Conservation (phyloP, 2,797 vertebrate genomes). For the Coregonus suidteri region DNA sequence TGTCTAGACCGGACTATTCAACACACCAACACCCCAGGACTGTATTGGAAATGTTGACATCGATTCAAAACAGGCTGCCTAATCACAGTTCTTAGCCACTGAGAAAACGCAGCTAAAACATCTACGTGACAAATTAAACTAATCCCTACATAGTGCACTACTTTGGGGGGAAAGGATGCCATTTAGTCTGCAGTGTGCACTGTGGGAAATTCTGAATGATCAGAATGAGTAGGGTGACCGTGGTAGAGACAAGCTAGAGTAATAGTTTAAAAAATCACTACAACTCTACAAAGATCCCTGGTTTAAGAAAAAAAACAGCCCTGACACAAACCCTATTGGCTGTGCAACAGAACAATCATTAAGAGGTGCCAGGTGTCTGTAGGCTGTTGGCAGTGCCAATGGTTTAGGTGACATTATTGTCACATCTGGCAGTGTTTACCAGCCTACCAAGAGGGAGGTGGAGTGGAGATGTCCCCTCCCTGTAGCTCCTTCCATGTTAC, state of each 20-base stretch:
- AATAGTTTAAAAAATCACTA: constrained; percentile 42
- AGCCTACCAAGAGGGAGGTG: constrained; percentile 48
- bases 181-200: neutral
- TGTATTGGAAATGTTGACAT: neutral
- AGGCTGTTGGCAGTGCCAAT: constrained; percentile 68
- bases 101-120: neutral
- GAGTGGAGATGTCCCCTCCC: constrained; percentile 48
- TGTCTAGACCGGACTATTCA: neutral
- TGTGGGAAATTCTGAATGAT: neutral
- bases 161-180: neutral
- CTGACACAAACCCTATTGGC: constrained; percentile 53
- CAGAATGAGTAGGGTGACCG: constrained; percentile 21
- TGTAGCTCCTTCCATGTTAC: constrained; percentile 30
- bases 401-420: constrained; percentile 58
- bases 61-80: neutral
- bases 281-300: constrained; percentile 45
- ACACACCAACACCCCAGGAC: neutral
- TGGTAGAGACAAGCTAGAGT: constrained; percentile 33
- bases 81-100: neutral
- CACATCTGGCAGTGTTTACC: constrained; percentile 66
- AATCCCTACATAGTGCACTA: neutral
- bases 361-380: constrained; percentile 67
- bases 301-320: neutral
- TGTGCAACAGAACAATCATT: constrained; percentile 60
- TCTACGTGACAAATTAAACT: neutral